phyloP scores from a whole-genome alignment of 2,888 invertebrate species.

The Phorcus lineatus region DNA sequence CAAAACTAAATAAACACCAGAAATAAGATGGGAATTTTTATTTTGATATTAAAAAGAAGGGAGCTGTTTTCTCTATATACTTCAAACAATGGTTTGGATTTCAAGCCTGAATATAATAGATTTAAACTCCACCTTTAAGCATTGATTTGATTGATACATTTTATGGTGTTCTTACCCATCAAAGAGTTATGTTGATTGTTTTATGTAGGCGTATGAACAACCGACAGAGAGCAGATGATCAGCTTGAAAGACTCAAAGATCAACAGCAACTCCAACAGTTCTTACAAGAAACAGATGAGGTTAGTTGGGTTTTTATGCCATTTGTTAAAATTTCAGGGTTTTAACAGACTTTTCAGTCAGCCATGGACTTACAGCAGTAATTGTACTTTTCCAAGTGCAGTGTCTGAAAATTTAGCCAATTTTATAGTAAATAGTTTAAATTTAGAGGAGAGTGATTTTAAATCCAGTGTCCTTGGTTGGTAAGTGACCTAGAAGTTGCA shows the following conservation, averaged over 20 bases:
- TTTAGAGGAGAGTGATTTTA: too few species aligned
- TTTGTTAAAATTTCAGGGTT: too few species aligned
- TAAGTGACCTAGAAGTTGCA: too few species aligned
- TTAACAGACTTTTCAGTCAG: too few species aligned
- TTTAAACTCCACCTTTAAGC: too few species aligned
- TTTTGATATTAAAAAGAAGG: background rate
- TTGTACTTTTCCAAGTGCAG: too few species aligned
- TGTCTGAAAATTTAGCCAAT: too few species aligned
- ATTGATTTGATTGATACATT: too few species aligned
- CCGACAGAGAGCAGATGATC: constrained; percentile 91
- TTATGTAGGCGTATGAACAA: constrained; percentile 84
- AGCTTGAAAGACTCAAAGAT: constrained; percentile 94
- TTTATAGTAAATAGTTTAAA: too few species aligned
- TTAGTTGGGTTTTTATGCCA: constrained; percentile 38
- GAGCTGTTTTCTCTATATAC: background rate
- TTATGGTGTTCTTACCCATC: background rate
- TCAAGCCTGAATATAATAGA: too few species aligned
- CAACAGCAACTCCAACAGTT: constrained; percentile 97
- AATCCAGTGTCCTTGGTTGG: too few species aligned
- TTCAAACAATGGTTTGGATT: background rate
- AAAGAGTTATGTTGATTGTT: background rate
- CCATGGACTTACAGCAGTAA: too few species aligned
- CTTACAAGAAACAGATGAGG: constrained; percentile 79
- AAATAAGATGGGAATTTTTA: background rate
- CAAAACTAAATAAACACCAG: background rate